A percentile compares a stretch with the other conserved stretches of the same genome.
phyloP scores from a whole-genome alignment of 2,797 vertebrate genomes.

The Leptoclinus maculatus region DNA sequence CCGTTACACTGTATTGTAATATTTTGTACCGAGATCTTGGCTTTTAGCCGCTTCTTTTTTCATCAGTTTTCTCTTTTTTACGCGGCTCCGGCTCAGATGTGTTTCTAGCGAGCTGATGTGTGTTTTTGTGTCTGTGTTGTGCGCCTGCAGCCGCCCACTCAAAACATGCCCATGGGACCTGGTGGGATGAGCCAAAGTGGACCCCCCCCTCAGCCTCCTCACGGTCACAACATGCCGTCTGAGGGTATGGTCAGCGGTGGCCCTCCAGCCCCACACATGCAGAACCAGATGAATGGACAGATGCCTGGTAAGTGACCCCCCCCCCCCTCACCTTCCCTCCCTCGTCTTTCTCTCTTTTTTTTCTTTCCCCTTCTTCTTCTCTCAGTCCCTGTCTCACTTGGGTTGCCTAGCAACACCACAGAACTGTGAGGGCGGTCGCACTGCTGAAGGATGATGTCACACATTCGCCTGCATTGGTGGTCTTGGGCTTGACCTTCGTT shows the following conservation, averaged over 20 bases:
- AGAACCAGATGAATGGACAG: constrained; percentile 99
- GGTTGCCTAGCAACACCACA: constrained; percentile 95
- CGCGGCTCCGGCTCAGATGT: constrained; percentile 25
- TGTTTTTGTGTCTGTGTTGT: constrained; percentile 55
- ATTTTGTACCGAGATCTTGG: neutral
- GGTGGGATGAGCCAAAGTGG: constrained; percentile 96
- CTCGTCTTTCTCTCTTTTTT: constrained; percentile 44
- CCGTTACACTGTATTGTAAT: neutral
- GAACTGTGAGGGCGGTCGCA: constrained; percentile 89
- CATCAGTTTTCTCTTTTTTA: neutral
- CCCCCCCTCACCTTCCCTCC: constrained; percentile 11
- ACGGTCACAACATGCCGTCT: constrained; percentile 95
- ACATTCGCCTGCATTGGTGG: constrained; percentile 82
- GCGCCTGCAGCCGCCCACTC: constrained; percentile 92
- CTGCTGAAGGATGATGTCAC: constrained; percentile 87
- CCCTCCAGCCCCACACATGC: constrained; percentile 96
- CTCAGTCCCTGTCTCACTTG: constrained; percentile 81
- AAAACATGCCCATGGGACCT: constrained; percentile 98
- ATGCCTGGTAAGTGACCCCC: constrained; percentile 93
- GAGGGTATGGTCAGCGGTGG: constrained; percentile 96
- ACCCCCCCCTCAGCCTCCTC: constrained; percentile 92
- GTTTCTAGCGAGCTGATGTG: constrained; percentile 48
- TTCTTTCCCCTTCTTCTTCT: constrained; percentile 55
- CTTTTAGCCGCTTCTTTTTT: neutral
- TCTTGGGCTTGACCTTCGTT: constrained; percentile 54